These are phyloP conservation scores for Eurypyga helias DNA, from an alignment of 2,113 vertebrate genomes.

Conservation along the genomic window DNA sequence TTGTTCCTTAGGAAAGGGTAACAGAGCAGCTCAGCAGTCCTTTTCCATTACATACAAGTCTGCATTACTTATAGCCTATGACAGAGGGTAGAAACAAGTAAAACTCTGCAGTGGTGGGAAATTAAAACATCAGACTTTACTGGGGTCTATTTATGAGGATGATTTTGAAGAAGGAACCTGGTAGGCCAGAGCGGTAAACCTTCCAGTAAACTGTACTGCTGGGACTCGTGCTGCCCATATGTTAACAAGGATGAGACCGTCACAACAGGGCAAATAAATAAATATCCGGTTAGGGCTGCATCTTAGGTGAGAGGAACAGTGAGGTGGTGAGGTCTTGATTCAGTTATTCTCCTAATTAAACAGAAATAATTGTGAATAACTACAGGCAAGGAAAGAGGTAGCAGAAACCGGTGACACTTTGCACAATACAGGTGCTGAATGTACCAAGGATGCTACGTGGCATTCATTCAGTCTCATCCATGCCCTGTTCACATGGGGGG, in stretches of 20 bases:
- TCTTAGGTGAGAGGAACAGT: background rate
- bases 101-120: background rate
- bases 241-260: background rate
- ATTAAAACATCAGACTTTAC: constrained; percentile 10
- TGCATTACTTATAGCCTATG: background rate
- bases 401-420: background rate
- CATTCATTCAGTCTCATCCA: background rate
- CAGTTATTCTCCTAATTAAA: constrained; percentile 47
- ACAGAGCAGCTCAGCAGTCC: background rate
- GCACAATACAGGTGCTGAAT: background rate
- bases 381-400: background rate
- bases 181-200: background rate
- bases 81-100: background rate
- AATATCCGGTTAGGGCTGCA: background rate
- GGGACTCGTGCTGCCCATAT: background rate
- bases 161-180: background rate
- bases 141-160: constrained; percentile 21
- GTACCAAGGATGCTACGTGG: background rate
- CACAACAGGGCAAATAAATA: background rate
- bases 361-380: background rate
- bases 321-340: constrained; percentile 11
- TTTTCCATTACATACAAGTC: background rate
- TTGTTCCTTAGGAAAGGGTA: background rate
- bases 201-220: background rate
- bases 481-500: background rate